phyloP scores from a whole-genome alignment of 2,888 invertebrate species.

The Pycnomerus fuliginosus region DNA sequence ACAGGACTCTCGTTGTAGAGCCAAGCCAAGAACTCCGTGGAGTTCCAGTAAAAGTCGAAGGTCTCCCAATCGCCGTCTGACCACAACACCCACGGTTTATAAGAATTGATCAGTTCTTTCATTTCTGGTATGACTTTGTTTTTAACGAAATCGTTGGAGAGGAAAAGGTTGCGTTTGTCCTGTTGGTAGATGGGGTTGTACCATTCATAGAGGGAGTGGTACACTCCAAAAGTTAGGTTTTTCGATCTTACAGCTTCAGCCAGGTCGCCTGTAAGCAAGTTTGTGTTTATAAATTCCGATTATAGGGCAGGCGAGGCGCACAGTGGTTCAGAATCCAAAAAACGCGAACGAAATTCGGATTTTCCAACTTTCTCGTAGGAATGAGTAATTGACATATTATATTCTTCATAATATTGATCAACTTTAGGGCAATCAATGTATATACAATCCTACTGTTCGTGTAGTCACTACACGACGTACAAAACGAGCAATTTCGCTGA shows the following conservation, averaged over 20 bases:
- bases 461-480: too few relatives aligned
- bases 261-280: slow-evolving; percentile 61
- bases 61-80: slow-evolving; percentile 94
- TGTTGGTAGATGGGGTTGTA: slow-evolving; percentile 74
- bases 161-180: slow-evolving; percentile 56
- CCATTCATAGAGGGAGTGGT: slow-evolving; percentile 85
- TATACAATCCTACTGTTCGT: too few relatives aligned
- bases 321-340: too few relatives aligned
- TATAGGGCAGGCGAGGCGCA: too few relatives aligned
- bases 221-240: slow-evolving; percentile 74
- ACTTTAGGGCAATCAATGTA: too few relatives aligned
- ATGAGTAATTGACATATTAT: too few relatives aligned
- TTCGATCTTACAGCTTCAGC: slow-evolving; percentile 64
- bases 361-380: too few relatives aligned
- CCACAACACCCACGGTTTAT: slow-evolving; percentile 80
- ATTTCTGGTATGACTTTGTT: slow-evolving; percentile 77
- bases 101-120: slow-evolving; percentile 67
- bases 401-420: too few relatives aligned
- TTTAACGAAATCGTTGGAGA: slow-evolving; percentile 58
- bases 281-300: too few relatives aligned
- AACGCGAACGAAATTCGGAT: too few relatives aligned
- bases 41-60: slow-evolving; percentile 75
- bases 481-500: too few relatives aligned
- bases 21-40: slow-evolving; percentile 85
- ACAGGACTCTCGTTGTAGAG: slow-evolving; percentile 91